Percentiles rank a stretch among this genome's conserved stretches.
Conservation (phyloP, 2,888 invertebrate species). For the Galeopsomyia nigrocyanea region DNA sequence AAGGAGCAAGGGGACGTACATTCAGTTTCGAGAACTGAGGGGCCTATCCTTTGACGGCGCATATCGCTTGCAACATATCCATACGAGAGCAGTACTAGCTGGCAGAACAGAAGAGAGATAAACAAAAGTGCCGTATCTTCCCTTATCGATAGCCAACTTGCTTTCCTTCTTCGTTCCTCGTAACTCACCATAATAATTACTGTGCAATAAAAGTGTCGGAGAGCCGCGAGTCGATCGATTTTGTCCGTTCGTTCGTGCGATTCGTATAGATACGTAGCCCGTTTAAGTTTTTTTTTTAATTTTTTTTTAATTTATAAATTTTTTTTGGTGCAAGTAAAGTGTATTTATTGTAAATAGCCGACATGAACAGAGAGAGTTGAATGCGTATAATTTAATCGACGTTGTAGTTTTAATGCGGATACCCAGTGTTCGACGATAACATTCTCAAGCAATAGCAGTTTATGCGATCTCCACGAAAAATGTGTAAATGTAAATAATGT, state of each 20-base stretch:
- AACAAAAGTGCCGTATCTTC: slow-evolving; percentile 41
- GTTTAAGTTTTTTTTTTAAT: slow-evolving; percentile 39
- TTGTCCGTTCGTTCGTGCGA: too few relatives aligned
- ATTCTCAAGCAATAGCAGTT: slow-evolving; percentile 66
- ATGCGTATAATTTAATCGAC: slow-evolving; percentile 55
- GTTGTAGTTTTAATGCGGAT: slow-evolving; percentile 54
- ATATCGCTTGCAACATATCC: slow-evolving; percentile 65
- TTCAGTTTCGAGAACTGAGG: slow-evolving; percentile 23
- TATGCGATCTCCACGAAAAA: slow-evolving; percentile 29
- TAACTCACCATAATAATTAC: slow-evolving; percentile 45
- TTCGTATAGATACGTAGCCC: slow-evolving; percentile 32
- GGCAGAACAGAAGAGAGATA: slow-evolving; percentile 19
- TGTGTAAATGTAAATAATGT: slow-evolving; percentile 37
- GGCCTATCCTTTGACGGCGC: slow-evolving; percentile 47
- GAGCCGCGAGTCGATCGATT: not conserved
- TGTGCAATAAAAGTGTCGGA: slow-evolving; percentile 47
- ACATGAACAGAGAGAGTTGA: slow-evolving; percentile 31
- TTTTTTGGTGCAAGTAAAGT: slow-evolving; percentile 45
- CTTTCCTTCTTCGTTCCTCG: slow-evolving; percentile 44
- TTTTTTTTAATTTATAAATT: too few relatives aligned
- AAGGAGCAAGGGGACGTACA: slow-evolving; percentile 7
- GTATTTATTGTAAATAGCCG: slow-evolving; percentile 66
- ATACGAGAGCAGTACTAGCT: slow-evolving; percentile 45
- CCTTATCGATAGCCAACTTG: slow-evolving; percentile 31
- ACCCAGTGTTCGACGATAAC: slow-evolving; percentile 63